These are phyloP conservation scores for Chamaea fasciata DNA, from an alignment of 2,113 vertebrate species.

Conservation along the genomic window DNA sequence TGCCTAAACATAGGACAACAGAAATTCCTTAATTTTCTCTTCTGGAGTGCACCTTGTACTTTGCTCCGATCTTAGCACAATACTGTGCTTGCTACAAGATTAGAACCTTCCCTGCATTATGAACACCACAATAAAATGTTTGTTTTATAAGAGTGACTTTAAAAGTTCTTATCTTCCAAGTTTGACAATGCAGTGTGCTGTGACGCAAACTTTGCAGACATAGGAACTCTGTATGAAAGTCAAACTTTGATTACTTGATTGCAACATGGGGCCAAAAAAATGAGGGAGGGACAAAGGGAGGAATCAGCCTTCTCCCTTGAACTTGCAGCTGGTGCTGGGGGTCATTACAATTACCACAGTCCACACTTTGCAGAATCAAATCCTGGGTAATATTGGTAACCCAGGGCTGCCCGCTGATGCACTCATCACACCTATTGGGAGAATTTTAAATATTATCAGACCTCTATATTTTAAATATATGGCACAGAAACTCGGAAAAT, in stretches of 20 bases:
- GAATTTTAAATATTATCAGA: not conserved
- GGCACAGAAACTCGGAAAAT: not conserved
- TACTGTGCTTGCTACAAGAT: not conserved
- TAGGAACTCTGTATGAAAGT: not conserved
- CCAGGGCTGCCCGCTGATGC: not conserved
- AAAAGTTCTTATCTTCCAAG: not conserved
- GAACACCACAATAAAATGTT: not conserved
- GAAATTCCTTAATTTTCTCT: not conserved
- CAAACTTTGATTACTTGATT: not conserved
- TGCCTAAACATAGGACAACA: not conserved
- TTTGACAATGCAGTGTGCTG: not conserved
- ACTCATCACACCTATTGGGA: not conserved
- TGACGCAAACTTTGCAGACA: rapidly evolving
- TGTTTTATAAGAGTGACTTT: not conserved
- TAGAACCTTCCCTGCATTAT: not conserved
- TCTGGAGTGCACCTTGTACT: not conserved
- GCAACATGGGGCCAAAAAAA: not conserved
- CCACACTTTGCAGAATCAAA: not conserved
- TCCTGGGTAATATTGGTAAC: not conserved
- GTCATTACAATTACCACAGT: not conserved
- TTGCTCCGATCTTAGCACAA: not conserved
- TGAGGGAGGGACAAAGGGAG: not conserved
- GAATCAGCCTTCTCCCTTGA: not conserved
- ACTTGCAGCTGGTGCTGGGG: not conserved
- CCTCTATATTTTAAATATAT: not conserved